Conservation (phyloP, 2,113 vertebrate species). For the Pseudorectes ferrugineus region DNA sequence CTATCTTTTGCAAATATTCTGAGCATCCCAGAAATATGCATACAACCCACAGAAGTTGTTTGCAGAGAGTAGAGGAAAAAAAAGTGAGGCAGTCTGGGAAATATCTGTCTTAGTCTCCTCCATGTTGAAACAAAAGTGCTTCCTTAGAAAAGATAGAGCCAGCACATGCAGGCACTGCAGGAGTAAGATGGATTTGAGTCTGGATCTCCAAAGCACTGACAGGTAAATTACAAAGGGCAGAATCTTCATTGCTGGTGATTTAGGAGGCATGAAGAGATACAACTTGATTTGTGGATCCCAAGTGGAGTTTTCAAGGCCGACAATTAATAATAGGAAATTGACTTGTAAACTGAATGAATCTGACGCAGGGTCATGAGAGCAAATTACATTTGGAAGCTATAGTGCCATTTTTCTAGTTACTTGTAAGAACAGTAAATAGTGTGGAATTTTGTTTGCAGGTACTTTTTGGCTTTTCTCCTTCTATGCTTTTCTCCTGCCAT, state of each 20-base stretch:
- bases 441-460: background rate
- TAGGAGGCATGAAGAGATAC: background rate
- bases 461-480: background rate
- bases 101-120: background rate
- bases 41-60: background rate
- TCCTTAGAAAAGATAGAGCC: background rate
- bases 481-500: background rate
- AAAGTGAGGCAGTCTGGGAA: background rate
- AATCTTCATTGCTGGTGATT: slow-evolving; percentile 38
- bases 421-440: background rate
- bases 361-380: slow-evolving; percentile 47
- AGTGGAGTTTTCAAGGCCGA: slow-evolving; percentile 30
- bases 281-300: slow-evolving; percentile 31
- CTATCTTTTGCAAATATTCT: background rate
- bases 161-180: background rate
- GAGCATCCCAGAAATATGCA: background rate
- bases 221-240: slow-evolving; percentile 23
- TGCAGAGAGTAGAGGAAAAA: background rate
- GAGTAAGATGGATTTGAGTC: background rate
- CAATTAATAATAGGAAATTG: slow-evolving; percentile 40
- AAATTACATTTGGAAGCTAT: slow-evolving; percentile 50
- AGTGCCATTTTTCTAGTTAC: slow-evolving; percentile 34
- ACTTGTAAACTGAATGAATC: slow-evolving; percentile 40
- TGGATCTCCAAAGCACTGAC: background rate
- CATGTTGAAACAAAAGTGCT: background rate